Percentiles rank a stretch among this genome's conserved stretches.
Evolutionary conservation across 2,888 invertebrate species (phyloP).

Genomic region (Zaprionus obscuricornis): DNA sequence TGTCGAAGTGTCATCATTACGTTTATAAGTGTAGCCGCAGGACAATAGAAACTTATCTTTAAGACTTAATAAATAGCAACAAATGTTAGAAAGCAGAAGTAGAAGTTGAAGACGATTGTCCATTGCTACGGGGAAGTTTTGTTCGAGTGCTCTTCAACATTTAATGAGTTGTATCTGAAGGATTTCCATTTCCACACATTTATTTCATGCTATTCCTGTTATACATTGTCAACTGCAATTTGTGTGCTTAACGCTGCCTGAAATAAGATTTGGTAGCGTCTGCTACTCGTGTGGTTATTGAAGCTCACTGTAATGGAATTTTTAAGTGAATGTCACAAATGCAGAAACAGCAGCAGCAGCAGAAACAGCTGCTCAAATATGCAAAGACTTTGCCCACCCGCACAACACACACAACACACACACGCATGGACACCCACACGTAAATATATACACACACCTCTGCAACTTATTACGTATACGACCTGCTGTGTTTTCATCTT

Average conservation of each 20-base stretch:
- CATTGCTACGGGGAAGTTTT: slow-evolving; percentile 47
- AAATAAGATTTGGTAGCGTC: slow-evolving; percentile 62
- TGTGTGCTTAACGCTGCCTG: slow-evolving; percentile 75
- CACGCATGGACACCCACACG: slow-evolving; percentile 1
- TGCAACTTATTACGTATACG: slow-evolving; percentile 59
- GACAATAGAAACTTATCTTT: slow-evolving; percentile 29
- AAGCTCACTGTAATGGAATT: slow-evolving; percentile 74
- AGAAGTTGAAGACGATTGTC: slow-evolving; percentile 5
- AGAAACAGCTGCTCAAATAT: slow-evolving; percentile 64
- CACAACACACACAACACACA: slow-evolving; percentile 24
- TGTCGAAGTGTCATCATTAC: slow-evolving; percentile 50
- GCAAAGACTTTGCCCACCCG: slow-evolving; percentile 54
- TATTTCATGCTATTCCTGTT: slow-evolving; percentile 1
- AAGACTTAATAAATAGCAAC: slow-evolving; percentile 26
- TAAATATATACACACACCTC: slow-evolving; percentile 23
- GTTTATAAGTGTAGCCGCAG: slow-evolving; percentile 56
- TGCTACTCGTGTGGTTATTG: slow-evolving; percentile 65
- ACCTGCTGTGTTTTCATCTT: slow-evolving; percentile 27
- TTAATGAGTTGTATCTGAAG: slow-evolving; percentile 57
- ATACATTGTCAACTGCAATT: slow-evolving; percentile 60
- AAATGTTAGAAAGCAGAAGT: too few species aligned
- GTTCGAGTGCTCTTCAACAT: slow-evolving; percentile 61
- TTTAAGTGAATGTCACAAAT: slow-evolving; percentile 78
- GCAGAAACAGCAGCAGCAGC: slow-evolving; percentile 47
- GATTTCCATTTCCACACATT: slow-evolving; percentile 4